Evolutionary conservation across 2,888 invertebrate species (phyloP), one percentile per base, ranked within the genome.

Genomic region (Lysandra coridon): DNA sequence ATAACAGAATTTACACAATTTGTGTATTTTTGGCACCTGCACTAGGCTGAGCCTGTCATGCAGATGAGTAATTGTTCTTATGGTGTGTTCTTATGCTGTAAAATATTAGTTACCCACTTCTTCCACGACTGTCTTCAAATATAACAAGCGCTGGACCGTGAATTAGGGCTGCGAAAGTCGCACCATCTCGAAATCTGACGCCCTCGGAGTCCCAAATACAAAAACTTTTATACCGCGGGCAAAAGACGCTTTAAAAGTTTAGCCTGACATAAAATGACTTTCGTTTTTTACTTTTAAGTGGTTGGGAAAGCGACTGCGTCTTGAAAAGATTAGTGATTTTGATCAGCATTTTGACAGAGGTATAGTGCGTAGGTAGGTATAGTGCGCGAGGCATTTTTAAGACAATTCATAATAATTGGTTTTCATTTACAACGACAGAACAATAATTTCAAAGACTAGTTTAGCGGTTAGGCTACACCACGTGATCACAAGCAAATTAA

Each of bases 221-320:
- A 17, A 69, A 69, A 69, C 33, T 69, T 69, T 69, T 33, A 69
- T 69, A 37, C 14, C 69, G 14, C 33, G 5, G 14, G 69, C 69
- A 30, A 14, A 33, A 37, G 69, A 69, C 33, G 69, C 12, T 69
- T 69, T 69, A 33, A 69, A 69, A 69, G 69, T 69, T 69, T 37
- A 33, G 4, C 14, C 69, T 37, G 14, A 37, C 33, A 69, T 69
- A 37, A 69, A 69, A 17, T 37, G 33, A 69, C 69, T 69, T 69
- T 33, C 33, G 17, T 17, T 37, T 69, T 69, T 69, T 37, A 69
- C 33, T 69, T 69, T 69, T 69, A 33, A 69, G 69, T 69, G 69
- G 69, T 37, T 69, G 17, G 37, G 37, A 14, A 33, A 37, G 30
- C 14, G 23, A 4, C 1, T 33, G 12, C 33, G 14, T 6, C 69